A percentile compares a stretch with the other conserved stretches of the same genome.
Evolutionary conservation across 2,797 vertebrate species (phyloP).

Genomic region (Morelia viridis): DNA sequence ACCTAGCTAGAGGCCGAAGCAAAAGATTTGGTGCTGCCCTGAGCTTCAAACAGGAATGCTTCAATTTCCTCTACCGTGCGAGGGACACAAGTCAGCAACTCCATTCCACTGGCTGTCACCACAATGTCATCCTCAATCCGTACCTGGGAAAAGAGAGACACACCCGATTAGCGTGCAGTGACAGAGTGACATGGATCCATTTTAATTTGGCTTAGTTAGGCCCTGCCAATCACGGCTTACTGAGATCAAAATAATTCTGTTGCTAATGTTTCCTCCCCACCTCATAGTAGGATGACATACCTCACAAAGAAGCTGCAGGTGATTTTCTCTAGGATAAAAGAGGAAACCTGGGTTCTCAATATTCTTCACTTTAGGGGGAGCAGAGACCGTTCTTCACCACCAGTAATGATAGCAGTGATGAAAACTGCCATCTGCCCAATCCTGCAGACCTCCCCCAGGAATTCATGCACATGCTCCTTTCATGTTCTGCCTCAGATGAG

Average conservation of each 20-base stretch:
- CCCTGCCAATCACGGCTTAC: background rate
- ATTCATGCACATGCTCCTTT: background rate
- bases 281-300: background rate
- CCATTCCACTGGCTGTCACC: slow-evolving; percentile 82
- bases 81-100: slow-evolving; percentile 94
- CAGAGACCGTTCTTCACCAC: background rate
- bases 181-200: background rate
- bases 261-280: background rate
- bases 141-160: slow-evolving; percentile 75
- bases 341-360: background rate
- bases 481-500: background rate
- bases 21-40: slow-evolving; percentile 75
- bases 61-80: slow-evolving; percentile 92
- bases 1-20: slow-evolving; percentile 58
- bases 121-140: slow-evolving; percentile 92
- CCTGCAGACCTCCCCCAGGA: too few relatives aligned
- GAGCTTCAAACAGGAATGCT: slow-evolving; percentile 84
- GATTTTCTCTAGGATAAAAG: too few relatives aligned
- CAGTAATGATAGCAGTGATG: background rate
- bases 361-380: background rate
- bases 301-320: background rate
- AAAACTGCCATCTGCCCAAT: background rate
- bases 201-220: background rate
- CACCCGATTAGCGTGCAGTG: background rate
- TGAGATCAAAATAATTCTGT: background rate